These are phyloP conservation scores for Blastomussa wellsi DNA, from an alignment of 92 coral and sea anemone species.

Conservation along the genomic window DNA sequence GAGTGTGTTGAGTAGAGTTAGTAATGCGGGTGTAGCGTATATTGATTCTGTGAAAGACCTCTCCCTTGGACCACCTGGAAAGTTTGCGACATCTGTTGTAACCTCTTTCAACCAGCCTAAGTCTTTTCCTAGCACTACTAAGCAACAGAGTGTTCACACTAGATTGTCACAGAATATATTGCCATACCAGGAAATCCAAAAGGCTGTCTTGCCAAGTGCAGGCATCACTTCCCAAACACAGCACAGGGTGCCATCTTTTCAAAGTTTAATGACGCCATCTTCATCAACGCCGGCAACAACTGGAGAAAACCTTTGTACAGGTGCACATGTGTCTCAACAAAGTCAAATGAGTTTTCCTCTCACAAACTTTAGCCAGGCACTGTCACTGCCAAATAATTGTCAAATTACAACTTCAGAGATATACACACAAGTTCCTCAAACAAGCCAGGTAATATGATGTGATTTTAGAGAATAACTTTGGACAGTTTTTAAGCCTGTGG, in stretches of 20 bases:
- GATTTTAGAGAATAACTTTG: neutral
- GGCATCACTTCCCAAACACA: neutral
- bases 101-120: neutral
- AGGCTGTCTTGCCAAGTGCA: neutral
- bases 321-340: constrained; percentile 9
- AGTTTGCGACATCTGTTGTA: neutral
- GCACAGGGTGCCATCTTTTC: neutral
- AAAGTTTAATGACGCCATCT: constrained; percentile 26
- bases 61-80: constrained; percentile 3
- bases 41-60: constrained; percentile 39
- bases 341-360: constrained; percentile 14
- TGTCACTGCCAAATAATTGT: constrained; percentile 10
- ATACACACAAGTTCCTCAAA: constrained; percentile 3
- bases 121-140: neutral
- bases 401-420: constrained; percentile 20
- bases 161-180: constrained; percentile 9
- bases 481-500: neutral
- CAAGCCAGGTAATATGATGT: constrained; percentile 26
- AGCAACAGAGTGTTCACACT: constrained; percentile 13
- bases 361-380: constrained; percentile 20
- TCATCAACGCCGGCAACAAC: constrained; percentile 41
- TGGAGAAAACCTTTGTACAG: neutral
- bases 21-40: constrained; percentile 5
- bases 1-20: neutral
- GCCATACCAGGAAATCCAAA: constrained; percentile 14